A percentile compares a stretch with the other conserved stretches of the same genome.
These are phyloP conservation scores for Shinisaurus crocodilurus DNA, from an alignment of 2,113 vertebrate genomes.

Conservation along the genomic window DNA sequence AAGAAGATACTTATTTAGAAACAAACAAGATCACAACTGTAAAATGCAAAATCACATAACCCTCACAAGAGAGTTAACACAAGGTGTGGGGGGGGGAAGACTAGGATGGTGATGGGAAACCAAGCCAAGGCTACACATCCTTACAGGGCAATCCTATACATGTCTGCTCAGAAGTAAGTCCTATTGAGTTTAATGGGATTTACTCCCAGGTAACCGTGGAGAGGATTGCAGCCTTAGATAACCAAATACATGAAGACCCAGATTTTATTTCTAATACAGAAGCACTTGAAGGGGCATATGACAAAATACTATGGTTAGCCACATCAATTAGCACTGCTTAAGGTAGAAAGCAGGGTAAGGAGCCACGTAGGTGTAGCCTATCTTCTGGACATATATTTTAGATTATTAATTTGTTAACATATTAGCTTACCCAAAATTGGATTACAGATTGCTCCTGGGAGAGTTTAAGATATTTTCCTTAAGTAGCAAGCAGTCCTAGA, in stretches of 20 bases:
- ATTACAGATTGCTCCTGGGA: conserved; percentile 48
- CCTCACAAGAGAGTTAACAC: neutral
- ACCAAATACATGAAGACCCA: neutral
- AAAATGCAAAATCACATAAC: neutral
- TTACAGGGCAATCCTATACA: neutral
- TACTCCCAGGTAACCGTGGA: no score
- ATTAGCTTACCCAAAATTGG: conserved; percentile 14
- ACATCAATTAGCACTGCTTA: neutral
- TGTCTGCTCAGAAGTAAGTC: no score
- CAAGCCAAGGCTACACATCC: neutral
- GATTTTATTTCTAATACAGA: neutral
- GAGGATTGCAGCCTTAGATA: neutral
- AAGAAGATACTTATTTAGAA: neutral
- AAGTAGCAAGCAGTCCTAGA: conserved; percentile 52
- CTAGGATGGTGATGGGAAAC: neutral
- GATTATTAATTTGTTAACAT: neutral
- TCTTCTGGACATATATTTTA: neutral
- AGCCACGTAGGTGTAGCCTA: neutral
- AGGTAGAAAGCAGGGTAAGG: no score
- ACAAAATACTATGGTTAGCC: neutral
- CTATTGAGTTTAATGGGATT: no score
- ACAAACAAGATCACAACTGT: neutral
- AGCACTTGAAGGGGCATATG: neutral
- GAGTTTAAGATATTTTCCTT: conserved; percentile 60
- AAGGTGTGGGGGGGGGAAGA: neutral